phyloP scores from a whole-genome alignment of 2,888 invertebrate species.

The Epinotia demarniana region DNA sequence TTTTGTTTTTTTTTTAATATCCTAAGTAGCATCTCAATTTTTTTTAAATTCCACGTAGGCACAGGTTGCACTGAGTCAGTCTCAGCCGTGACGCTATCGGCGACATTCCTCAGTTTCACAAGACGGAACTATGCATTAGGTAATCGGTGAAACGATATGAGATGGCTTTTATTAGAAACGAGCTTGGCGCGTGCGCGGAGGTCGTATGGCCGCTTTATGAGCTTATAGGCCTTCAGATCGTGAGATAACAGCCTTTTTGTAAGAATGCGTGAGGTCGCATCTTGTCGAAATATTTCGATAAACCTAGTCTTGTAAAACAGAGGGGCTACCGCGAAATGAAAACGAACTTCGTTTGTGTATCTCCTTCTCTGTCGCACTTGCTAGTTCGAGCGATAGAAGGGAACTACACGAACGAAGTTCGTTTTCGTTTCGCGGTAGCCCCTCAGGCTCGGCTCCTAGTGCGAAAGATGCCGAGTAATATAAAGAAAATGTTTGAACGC shows the following conservation, averaged over 20 bases:
- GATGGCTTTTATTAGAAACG: conserved; percentile 43
- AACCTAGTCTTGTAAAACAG: neutral
- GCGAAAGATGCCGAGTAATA: too few relatives aligned
- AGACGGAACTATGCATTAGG: conserved; percentile 43
- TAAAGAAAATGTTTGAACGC: too few relatives aligned
- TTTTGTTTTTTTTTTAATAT: too few relatives aligned
- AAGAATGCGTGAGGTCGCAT: neutral
- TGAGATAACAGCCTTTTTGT: conserved; percentile 6
- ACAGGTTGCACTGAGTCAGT: conserved; percentile 17
- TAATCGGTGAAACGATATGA: conserved; percentile 43
- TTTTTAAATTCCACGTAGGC: neutral
- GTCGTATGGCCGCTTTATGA: neutral
- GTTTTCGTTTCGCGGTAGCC: too few relatives aligned
- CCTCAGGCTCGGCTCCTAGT: too few relatives aligned
- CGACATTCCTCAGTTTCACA: conserved; percentile 39
- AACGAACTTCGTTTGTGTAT: too few relatives aligned
- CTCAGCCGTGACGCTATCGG: conserved; percentile 27
- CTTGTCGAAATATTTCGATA: conserved; percentile 6
- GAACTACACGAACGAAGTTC: too few relatives aligned
- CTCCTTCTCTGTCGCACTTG: too few relatives aligned
- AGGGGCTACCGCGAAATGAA: too few relatives aligned
- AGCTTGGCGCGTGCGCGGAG: conserved; percentile 29
- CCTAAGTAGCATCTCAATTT: neutral
- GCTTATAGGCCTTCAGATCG: neutral
- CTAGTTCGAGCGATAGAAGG: too few relatives aligned